These are phyloP conservation scores for Cinclus cinclus DNA, from an alignment of 2,113 vertebrate species.

Conservation along the genomic window DNA sequence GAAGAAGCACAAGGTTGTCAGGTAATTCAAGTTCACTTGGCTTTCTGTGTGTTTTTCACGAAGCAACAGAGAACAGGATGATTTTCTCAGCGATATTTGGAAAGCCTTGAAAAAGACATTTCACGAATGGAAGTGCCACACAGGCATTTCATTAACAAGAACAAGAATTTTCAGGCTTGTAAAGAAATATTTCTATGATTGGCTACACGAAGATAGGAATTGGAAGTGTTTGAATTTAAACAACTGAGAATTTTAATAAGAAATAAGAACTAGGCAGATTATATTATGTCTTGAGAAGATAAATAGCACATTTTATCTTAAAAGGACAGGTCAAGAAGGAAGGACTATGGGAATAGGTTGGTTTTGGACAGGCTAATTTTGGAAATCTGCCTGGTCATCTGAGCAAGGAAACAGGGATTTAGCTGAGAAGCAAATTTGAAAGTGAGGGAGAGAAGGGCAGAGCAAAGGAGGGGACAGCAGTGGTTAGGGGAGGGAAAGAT, in stretches of 20 bases:
- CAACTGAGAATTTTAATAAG: fast-evolving
- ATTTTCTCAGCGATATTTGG: not conserved
- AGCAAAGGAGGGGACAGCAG: not conserved
- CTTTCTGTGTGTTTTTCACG: fast-evolving
- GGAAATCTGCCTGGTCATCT: not conserved
- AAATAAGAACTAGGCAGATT: not conserved
- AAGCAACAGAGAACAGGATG: not conserved
- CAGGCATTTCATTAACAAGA: not conserved
- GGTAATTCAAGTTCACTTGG: not conserved
- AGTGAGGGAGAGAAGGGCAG: not conserved
- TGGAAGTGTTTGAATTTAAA: not conserved
- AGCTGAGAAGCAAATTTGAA: not conserved
- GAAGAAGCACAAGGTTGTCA: not conserved
- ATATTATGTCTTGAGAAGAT: not conserved
- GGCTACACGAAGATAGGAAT: not conserved
- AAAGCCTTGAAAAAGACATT: not conserved
- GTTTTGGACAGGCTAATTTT: not conserved
- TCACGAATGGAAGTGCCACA: not conserved
- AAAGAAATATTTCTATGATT: not conserved
- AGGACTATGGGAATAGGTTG: not conserved
- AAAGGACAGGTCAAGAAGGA: not conserved
- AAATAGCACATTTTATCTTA: not conserved
- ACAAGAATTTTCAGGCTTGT: not conserved
- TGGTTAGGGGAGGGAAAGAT: not conserved
- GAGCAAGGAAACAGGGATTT: not conserved